A percentile compares a stretch with the other conserved stretches of the same genome.
Conservation (phyloP, 37 sponge, comb jelly and placozoan genomes). For the Cladorhizidae sp. region DNA sequence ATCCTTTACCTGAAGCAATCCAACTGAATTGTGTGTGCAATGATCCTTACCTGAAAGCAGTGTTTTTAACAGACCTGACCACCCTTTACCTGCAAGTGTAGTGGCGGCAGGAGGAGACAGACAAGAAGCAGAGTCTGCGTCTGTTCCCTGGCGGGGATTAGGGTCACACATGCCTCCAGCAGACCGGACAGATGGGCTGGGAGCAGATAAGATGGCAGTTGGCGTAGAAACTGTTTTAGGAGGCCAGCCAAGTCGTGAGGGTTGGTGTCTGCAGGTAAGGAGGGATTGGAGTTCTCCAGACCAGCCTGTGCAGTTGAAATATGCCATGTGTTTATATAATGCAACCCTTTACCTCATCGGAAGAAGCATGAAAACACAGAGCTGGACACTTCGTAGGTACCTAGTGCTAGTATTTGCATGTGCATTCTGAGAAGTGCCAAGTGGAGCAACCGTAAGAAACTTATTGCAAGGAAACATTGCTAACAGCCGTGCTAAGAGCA, state of each 20-base stretch:
- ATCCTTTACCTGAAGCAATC: too few relatives aligned
- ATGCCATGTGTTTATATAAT: background rate
- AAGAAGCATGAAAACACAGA: background rate
- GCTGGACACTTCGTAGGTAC: too few relatives aligned
- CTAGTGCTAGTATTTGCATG: too few relatives aligned
- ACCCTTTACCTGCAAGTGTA: slow-evolving; percentile 26
- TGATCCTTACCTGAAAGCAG: too few relatives aligned
- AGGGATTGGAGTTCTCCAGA: slow-evolving; percentile 18
- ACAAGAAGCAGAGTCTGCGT: background rate
- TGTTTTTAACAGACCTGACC: too few relatives aligned
- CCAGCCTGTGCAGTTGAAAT: slow-evolving; percentile 9
- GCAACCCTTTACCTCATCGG: background rate
- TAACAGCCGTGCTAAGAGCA: too few relatives aligned
- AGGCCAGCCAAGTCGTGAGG: slow-evolving; percentile 63
- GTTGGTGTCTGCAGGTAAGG: slow-evolving; percentile 13
- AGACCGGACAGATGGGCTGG: slow-evolving; percentile 31
- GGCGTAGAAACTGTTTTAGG: slow-evolving; percentile 69
- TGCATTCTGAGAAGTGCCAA: too few relatives aligned
- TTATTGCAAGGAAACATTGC: too few relatives aligned
- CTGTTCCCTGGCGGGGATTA: background rate
- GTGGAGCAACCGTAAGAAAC: too few relatives aligned
- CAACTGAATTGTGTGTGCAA: too few relatives aligned
- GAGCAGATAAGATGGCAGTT: slow-evolving; percentile 61
- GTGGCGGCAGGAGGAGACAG: slow-evolving; percentile 24
- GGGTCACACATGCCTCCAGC: slow-evolving; percentile 16